Conservation (phyloP, 92 coral and sea anemone genomes). For the Zoanthus sociatus region DNA sequence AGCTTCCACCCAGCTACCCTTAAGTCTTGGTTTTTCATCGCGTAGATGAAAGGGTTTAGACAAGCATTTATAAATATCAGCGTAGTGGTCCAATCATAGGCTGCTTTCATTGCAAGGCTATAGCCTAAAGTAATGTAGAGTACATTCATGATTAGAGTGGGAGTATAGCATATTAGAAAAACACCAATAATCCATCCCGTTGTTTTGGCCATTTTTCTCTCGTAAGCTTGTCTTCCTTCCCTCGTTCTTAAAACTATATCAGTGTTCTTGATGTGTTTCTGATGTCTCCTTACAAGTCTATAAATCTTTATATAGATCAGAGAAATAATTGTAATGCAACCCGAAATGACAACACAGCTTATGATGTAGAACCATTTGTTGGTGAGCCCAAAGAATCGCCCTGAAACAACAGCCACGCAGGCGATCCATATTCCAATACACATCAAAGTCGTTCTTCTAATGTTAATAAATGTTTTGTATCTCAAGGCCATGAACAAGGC, state of each 20-base stretch:
- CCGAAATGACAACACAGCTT: conserved; percentile 46
- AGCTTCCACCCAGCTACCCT: conserved; percentile 62
- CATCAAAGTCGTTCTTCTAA: conserved; percentile 35
- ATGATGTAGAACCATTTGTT: conserved; percentile 46
- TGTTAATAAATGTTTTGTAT: conserved; percentile 49
- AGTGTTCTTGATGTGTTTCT: conserved; percentile 43
- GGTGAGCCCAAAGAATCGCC: conserved; percentile 57
- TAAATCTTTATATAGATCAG: conserved; percentile 55
- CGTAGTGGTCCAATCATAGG: conserved; percentile 71
- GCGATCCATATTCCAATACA: conserved; percentile 57
- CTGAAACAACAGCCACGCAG: conserved; percentile 50
- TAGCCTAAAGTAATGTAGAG: conserved; percentile 60
- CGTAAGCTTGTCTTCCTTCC: conserved; percentile 38
- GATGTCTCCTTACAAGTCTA: conserved; percentile 68
- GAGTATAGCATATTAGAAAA: conserved; percentile 56
- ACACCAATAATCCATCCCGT: conserved; percentile 61
- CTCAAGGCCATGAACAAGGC: conserved; percentile 67
- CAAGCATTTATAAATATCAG: conserved; percentile 75
- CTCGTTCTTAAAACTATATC: conserved; percentile 14
- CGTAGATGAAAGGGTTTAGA: conserved; percentile 71
- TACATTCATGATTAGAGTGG: conserved; percentile 55
- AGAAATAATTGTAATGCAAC: conserved; percentile 47
- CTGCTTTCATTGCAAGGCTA: conserved; percentile 56
- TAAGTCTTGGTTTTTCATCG: conserved; percentile 76
- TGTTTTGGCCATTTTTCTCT: conserved; percentile 49